phyloP scores from a whole-genome alignment of 23 tunicate genomes.

The Styela clava region DNA sequence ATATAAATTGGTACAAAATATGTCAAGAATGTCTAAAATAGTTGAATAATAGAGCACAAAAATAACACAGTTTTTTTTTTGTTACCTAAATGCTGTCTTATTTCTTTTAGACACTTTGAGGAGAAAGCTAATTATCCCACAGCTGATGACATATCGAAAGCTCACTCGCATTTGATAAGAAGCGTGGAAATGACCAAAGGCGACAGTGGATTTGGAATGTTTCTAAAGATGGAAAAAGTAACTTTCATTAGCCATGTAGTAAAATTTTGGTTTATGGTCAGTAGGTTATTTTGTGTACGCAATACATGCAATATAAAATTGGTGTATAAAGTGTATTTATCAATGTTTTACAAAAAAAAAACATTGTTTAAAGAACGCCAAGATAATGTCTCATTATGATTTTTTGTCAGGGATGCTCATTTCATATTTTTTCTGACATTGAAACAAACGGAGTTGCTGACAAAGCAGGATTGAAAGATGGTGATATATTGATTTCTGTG shows the following conservation, averaged over 20 bases:
- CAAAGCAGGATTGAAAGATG: conserved; percentile 56
- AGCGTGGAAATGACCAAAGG: conserved; percentile 45
- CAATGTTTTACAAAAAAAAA: no score
- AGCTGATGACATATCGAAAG: background rate
- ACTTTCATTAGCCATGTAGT: background rate
- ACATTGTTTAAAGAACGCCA: no score
- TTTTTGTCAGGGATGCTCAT: conserved; percentile 33
- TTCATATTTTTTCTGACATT: conserved; percentile 63
- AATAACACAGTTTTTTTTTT: no score
- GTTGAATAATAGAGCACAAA: no score
- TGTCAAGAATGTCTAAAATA: no score
- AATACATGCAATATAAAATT: background rate
- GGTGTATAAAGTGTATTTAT: no score
- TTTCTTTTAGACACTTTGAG: conserved; percentile 18
- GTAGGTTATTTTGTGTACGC: background rate
- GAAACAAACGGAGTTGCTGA: conserved; percentile 48
- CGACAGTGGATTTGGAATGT: conserved; percentile 66
- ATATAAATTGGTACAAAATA: no score
- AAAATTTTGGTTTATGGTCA: background rate
- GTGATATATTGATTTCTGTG: conserved; percentile 62
- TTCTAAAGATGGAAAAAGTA: conserved; percentile 74
- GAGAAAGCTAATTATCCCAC: conserved; percentile 17
- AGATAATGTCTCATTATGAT: no score
- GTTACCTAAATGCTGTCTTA: no score
- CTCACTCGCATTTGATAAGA: conserved; percentile 7